A percentile compares a stretch with the other conserved stretches of the same genome.
Evolutionary conservation across 2,888 invertebrate genomes (phyloP).

Genomic region (Notodonta dromedarius): DNA sequence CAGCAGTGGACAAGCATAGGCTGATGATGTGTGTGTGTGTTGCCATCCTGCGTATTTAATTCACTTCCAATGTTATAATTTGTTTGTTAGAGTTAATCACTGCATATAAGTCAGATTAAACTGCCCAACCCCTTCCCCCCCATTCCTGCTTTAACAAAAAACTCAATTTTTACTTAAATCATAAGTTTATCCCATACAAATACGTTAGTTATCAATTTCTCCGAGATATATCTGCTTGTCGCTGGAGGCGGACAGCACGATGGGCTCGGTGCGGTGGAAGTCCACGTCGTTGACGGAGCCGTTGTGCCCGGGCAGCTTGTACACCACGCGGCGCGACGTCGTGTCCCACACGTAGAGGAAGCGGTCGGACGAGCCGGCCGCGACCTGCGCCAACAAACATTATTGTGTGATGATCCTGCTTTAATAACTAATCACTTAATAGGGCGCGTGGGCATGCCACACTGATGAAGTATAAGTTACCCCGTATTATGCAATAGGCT

Average conservation of each 20-base stretch:
- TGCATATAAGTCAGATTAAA: too few relatives aligned
- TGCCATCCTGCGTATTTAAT: too few relatives aligned
- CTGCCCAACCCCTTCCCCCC: too few relatives aligned
- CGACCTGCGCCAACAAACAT: conserved; percentile 59
- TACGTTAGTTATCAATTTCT: conserved; percentile 90
- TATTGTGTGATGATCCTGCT: neutral
- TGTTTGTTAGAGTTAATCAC: too few relatives aligned
- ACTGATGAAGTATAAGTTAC: too few relatives aligned
- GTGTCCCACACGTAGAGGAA: conserved; percentile 99
- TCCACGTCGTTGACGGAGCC: conserved; percentile 98
- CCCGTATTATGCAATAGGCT: too few relatives aligned
- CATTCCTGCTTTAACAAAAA: too few relatives aligned
- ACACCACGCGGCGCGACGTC: conserved; percentile 94
- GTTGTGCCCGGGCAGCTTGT: conserved; percentile 98
- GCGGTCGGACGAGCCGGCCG: conserved; percentile 97
- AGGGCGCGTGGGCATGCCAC: too few relatives aligned
- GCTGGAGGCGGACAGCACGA: conserved; percentile 96
- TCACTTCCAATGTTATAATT: too few relatives aligned
- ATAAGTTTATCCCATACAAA: conserved; percentile 11
- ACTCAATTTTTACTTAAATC: neutral
- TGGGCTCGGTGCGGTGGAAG: conserved; percentile 97
- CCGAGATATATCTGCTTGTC: conserved; percentile 98
- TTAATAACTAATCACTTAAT: too few relatives aligned
- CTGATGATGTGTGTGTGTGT: too few relatives aligned
- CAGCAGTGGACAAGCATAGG: too few relatives aligned